Percentiles rank a stretch among this genome's conserved stretches.
phyloP scores from a whole-genome alignment of 2,113 vertebrate species.

The Hyaena hyaena region DNA sequence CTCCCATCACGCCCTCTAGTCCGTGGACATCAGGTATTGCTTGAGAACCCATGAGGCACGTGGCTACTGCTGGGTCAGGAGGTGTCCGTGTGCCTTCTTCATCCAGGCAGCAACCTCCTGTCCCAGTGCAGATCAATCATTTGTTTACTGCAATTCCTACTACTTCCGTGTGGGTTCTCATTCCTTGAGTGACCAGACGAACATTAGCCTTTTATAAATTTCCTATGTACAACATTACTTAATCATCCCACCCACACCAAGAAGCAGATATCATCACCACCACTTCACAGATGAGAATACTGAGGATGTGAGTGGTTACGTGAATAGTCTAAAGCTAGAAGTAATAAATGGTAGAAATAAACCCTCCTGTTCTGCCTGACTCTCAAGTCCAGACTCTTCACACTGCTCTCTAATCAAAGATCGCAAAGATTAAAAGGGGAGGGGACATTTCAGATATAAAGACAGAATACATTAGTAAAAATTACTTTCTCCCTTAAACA shows the following conservation, averaged over 20 bases:
- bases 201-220: neutral
- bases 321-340: neutral
- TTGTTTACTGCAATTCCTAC: neutral
- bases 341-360: neutral
- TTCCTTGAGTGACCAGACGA: neutral
- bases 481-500: neutral
- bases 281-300: neutral
- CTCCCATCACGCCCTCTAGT: neutral
- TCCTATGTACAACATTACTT: neutral
- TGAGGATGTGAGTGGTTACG: neutral
- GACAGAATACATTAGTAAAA: constrained; percentile 12
- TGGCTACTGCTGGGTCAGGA: neutral
- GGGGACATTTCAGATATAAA: neutral
- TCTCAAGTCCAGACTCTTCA: neutral
- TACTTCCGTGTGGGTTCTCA: neutral
- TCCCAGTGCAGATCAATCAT: too few relatives aligned
- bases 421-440: neutral
- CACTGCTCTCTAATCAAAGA: neutral
- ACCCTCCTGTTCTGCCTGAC: neutral
- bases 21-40: neutral
- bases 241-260: neutral
- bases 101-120: neutral
- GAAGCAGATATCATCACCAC: neutral
- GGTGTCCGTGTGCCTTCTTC: neutral
- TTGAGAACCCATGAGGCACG: neutral